These are phyloP conservation scores for Willowsia nigromaculata DNA, from an alignment of 2,888 invertebrate species.

Conservation along the genomic window DNA sequence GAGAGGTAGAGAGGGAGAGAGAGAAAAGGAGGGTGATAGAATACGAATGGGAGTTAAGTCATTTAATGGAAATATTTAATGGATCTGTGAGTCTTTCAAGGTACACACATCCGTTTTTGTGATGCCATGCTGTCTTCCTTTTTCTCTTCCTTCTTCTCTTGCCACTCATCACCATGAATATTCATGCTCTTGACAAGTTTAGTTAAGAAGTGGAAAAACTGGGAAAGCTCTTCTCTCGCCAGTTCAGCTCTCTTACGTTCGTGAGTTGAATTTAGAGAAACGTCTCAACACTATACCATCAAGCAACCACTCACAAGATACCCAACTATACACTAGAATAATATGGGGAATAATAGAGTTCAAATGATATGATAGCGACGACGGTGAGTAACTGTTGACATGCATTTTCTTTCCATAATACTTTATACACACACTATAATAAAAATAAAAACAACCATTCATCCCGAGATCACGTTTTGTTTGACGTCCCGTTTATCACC, in stretches of 20 bases:
- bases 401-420: constrained; percentile 24
- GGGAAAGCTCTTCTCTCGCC: constrained; percentile 35
- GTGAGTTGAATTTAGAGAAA: constrained; percentile 54
- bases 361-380: background rate
- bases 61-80: constrained; percentile 73
- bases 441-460: constrained; percentile 37
- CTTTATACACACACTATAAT: constrained; percentile 27
- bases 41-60: constrained; percentile 71
- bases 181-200: constrained; percentile 65
- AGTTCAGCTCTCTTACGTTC: constrained; percentile 54
- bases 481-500: constrained; percentile 58
- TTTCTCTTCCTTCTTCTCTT: constrained; percentile 24
- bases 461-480: constrained; percentile 64
- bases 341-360: background rate
- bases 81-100: constrained; percentile 59
- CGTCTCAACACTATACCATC: constrained; percentile 45
- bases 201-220: constrained; percentile 49
- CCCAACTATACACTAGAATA: no score
- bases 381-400: constrained; percentile 18
- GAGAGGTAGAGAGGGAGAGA: no score
- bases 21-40: constrained; percentile 60
- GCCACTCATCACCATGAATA: constrained; percentile 60
- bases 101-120: constrained; percentile 58
- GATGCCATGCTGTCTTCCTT: constrained; percentile 24
- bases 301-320: no score